Conservation (phyloP, 1,140 invertebrate genomes). For the Laupala kohalensis region DNA sequence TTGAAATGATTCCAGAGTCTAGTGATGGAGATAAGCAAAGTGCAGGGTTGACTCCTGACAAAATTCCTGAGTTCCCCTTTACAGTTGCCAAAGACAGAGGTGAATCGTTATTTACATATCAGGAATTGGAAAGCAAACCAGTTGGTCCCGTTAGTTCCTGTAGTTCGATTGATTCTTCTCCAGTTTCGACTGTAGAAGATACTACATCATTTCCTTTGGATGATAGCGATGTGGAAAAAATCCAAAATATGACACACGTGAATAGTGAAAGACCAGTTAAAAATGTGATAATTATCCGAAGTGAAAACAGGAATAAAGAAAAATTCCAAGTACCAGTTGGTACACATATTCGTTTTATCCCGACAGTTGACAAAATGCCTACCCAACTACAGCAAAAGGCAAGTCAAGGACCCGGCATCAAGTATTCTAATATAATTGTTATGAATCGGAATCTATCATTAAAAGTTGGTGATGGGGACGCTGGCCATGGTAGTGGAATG, state of each 20-base stretch:
- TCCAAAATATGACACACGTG: constrained; percentile 19
- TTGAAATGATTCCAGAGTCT: constrained; percentile 14
- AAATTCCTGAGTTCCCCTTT: constrained; percentile 49
- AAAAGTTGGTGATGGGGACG: not conserved
- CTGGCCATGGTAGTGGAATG: not conserved
- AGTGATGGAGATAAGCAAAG: constrained; percentile 16
- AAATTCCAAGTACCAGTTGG: constrained; percentile 23
- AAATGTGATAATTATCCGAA: constrained; percentile 19
- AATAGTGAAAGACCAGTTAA: constrained; percentile 28
- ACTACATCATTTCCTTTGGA: constrained; percentile 17
- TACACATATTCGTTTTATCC: constrained; percentile 16
- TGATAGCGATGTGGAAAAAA: constrained; percentile 16
- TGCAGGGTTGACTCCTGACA: constrained; percentile 33
- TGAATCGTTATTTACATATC: constrained; percentile 23
- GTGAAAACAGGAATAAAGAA: constrained; percentile 19
- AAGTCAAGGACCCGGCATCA: constrained; percentile 24
- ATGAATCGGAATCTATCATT: constrained; percentile 28
- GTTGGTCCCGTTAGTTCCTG: constrained; percentile 2
- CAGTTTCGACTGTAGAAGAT: constrained; percentile 17
- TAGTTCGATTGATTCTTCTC: constrained; percentile 23
- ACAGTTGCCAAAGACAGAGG: constrained; percentile 46
- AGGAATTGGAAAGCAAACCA: not conserved
- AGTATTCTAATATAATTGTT: constrained; percentile 40
- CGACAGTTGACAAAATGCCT: constrained; percentile 16
- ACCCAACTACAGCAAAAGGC: constrained; percentile 16